A percentile compares a stretch with the other conserved stretches of the same genome.
phyloP scores from a whole-genome alignment of 2,113 vertebrate genomes.

The Excalfactoria chinensis region DNA sequence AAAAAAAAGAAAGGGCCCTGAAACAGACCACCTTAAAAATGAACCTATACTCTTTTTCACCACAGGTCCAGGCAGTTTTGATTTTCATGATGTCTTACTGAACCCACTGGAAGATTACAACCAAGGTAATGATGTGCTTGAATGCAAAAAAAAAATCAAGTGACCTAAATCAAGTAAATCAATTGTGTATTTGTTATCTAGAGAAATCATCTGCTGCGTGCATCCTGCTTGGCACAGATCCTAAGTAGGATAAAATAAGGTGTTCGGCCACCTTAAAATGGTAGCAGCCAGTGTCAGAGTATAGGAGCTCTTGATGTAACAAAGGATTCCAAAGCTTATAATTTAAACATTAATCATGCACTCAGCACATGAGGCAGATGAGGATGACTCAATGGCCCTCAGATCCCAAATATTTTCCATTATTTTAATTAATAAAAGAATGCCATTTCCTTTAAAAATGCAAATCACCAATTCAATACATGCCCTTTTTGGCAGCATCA shows the following conservation, averaged over 20 bases:
- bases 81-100: background rate
- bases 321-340: background rate
- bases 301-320: background rate
- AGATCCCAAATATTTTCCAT: slow-evolving; percentile 32
- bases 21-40: slow-evolving; percentile 28
- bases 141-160: background rate
- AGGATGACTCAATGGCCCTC: background rate
- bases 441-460: background rate
- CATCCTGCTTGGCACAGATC: slow-evolving; percentile 9
- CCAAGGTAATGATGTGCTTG: background rate
- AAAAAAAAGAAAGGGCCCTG: background rate
- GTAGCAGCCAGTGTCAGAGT: background rate
- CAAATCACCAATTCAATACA: background rate
- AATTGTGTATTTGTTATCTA: background rate
- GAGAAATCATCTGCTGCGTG: background rate
- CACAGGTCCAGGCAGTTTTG: background rate
- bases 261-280: background rate
- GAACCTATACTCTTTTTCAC: background rate
- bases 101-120: background rate
- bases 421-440: slow-evolving; percentile 33
- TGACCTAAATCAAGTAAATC: background rate
- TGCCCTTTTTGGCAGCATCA: slow-evolving; percentile 42
- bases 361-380: background rate
- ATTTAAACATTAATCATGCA: slow-evolving; percentile 48
- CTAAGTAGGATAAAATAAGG: rapidly evolving